Conservation (phyloP, 2,113 vertebrate genomes). For the Plotosus lineatus region DNA sequence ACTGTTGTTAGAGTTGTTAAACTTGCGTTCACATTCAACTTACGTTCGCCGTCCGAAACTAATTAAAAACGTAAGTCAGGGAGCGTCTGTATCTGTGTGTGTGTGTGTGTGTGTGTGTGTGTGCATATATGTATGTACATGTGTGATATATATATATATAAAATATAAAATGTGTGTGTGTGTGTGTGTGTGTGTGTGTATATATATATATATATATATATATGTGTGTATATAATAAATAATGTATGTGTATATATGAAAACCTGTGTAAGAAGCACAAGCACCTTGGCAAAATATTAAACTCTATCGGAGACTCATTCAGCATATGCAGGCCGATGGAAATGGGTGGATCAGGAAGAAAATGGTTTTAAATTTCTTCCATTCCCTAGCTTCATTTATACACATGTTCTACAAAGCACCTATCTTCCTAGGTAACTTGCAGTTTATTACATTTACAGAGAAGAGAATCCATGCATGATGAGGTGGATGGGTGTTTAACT, state of each 20-base stretch:
- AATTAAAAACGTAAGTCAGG: no score
- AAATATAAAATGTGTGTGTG: no score
- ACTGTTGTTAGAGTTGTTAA: no score
- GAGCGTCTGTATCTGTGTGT: no score
- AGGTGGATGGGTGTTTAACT: background rate
- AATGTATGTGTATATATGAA: background rate
- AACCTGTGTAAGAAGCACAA: background rate
- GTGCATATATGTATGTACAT: no score
- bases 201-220: no score
- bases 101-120: no score
- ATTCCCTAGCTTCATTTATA: background rate
- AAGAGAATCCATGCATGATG: background rate
- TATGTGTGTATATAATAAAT: no score
- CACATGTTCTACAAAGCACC: background rate
- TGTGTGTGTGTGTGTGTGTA: no score
- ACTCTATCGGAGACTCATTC: background rate
- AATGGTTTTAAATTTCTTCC: background rate
- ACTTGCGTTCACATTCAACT: no score
- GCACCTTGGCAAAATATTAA: background rate
- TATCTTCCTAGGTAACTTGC: background rate
- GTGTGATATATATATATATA: no score
- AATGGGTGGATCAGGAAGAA: conserved; percentile 7
- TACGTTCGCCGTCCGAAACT: no score
- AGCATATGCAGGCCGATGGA: background rate
- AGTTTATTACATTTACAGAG: background rate